Percentiles rank a stretch among this genome's conserved stretches.
These are phyloP conservation scores for Thera britannica DNA, from an alignment of 2,888 invertebrate genomes.

Conservation along the genomic window DNA sequence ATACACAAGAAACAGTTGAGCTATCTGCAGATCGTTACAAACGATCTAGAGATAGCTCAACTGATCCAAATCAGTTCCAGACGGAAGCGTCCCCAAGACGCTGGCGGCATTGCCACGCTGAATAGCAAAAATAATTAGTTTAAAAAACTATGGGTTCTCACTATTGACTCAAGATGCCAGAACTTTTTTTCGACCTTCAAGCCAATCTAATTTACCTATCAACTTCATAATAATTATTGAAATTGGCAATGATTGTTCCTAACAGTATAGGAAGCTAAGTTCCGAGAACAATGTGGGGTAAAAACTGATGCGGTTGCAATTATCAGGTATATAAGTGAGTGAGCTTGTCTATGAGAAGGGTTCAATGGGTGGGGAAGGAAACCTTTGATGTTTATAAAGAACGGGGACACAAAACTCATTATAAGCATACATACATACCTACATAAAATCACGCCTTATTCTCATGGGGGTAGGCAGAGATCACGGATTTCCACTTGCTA, in stretches of 20 bases:
- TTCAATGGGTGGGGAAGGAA: constrained; percentile 7
- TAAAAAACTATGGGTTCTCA: too few species aligned
- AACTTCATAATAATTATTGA: constrained; percentile 29
- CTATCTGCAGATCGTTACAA: too few species aligned
- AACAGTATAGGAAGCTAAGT: constrained; percentile 31
- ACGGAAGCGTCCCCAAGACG: too few species aligned
- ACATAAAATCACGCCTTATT: too few species aligned
- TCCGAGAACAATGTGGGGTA: constrained; percentile 31
- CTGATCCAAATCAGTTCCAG: background rate
- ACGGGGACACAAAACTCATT: too few species aligned
- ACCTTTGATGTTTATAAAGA: background rate
- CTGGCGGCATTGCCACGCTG: too few species aligned
- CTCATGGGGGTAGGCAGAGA: too few species aligned
- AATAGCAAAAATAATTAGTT: too few species aligned
- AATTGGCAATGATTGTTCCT: constrained; percentile 28
- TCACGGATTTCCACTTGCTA: too few species aligned
- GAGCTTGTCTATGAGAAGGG: constrained; percentile 27
- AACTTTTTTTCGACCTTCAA: background rate
- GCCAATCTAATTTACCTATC: constrained; percentile 32
- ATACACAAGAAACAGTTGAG: too few species aligned
- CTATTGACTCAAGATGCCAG: background rate
- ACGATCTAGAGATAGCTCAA: too few species aligned
- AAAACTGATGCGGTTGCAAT: constrained; percentile 27
- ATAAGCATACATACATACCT: too few species aligned
- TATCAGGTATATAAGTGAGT: constrained; percentile 25